phyloP scores from a whole-genome alignment of 2,888 invertebrate genomes.

The Nephrotoma guestfalica region DNA sequence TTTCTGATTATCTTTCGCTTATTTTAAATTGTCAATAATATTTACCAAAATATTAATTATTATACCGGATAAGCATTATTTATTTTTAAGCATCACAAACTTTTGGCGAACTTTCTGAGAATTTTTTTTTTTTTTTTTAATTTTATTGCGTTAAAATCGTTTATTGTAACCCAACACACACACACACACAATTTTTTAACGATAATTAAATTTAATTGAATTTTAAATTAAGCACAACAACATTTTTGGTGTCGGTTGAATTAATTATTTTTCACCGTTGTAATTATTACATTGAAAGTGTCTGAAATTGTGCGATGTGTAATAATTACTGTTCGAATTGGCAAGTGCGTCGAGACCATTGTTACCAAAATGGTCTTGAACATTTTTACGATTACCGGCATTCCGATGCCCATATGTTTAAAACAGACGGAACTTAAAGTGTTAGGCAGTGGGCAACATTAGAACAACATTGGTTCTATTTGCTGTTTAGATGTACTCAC shows the following conservation, averaged over 20 bases:
- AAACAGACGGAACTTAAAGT: too few relatives aligned
- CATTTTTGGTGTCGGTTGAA: background rate
- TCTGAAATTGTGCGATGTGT: background rate
- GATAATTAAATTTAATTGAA: background rate
- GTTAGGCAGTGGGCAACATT: too few relatives aligned
- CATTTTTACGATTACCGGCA: background rate
- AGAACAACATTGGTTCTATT: too few relatives aligned
- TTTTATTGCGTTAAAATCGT: background rate
- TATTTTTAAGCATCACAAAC: background rate
- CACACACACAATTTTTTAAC: too few relatives aligned
- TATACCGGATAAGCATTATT: background rate
- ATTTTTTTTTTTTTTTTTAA: background rate
- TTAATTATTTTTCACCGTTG: background rate
- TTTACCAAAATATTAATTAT: background rate
- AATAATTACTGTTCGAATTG: background rate
- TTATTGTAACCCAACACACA: background rate
- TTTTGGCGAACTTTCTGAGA: background rate
- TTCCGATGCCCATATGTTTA: background rate
- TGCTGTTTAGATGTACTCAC: too few relatives aligned
- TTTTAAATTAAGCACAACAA: background rate
- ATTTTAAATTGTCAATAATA: background rate
- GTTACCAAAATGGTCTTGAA: background rate
- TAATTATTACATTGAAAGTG: background rate
- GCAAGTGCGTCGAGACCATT: background rate
- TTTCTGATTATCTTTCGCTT: background rate